These are phyloP conservation scores for Clupea harengus DNA, from an alignment of 2,113 vertebrate species.

Conservation along the genomic window DNA sequence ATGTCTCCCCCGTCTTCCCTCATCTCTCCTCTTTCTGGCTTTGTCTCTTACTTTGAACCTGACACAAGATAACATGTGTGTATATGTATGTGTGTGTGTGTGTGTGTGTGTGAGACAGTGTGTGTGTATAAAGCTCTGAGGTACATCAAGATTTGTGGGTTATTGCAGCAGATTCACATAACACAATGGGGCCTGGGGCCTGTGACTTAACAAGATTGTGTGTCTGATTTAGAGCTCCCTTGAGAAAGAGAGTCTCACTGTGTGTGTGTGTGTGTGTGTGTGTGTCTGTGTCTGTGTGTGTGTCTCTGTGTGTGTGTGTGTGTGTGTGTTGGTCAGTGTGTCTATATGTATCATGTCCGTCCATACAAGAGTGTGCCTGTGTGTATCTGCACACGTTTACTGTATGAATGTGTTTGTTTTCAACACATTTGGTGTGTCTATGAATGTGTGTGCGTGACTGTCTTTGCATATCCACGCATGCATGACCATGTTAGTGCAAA, in stretches of 20 bases:
- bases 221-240: not conserved
- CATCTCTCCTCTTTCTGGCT: not conserved
- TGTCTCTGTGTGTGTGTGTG: no score
- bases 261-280: no score
- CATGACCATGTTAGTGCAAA: no score
- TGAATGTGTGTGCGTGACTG: constrained; percentile 13
- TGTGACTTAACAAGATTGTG: not conserved
- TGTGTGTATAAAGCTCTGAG: not conserved
- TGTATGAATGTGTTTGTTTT: no score
- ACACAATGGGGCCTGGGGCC: not conserved
- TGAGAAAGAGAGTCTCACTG: not conserved
- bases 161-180: not conserved
- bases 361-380: no score
- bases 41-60: not conserved
- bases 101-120: not conserved
- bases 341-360: no score
- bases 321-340: no score
- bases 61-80: not conserved
- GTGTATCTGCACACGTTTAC: no score
- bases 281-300: no score
- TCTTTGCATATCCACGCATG: not conserved
- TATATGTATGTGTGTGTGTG: not conserved
- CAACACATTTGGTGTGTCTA: no score
- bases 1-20: not conserved
- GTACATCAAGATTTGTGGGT: not conserved